Conservation (phyloP, 30 jellyfish, hydroid and myxozoan genomes). For the Pseudorhiza aurosa region DNA sequence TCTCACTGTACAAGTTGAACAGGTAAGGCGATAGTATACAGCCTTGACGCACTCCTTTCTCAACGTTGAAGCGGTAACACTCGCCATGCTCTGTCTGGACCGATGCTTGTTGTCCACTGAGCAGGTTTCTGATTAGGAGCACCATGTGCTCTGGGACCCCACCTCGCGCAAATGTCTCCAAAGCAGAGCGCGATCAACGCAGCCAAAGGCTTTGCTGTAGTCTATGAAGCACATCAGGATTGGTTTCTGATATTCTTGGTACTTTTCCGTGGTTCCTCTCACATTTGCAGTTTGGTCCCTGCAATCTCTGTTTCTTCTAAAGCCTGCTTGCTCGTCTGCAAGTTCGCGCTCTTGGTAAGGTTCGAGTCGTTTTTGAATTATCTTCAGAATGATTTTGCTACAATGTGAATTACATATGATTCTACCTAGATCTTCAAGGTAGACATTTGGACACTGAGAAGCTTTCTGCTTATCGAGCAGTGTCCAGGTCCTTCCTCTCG, state of each 20-base stretch:
- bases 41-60: slow-evolving; percentile 38
- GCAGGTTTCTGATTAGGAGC: slow-evolving; percentile 11
- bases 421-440: too few relatives aligned
- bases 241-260: not conserved
- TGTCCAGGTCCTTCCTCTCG: too few relatives aligned
- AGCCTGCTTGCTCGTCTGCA: slow-evolving; percentile 51
- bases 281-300: slow-evolving; percentile 30
- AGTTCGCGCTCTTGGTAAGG: slow-evolving; percentile 1
- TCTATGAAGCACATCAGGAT: slow-evolving; percentile 17
- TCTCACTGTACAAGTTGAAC: slow-evolving; percentile 26
- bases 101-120: slow-evolving; percentile 25
- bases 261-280: slow-evolving; percentile 22
- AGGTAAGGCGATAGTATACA: slow-evolving; percentile 21
- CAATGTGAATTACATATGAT: too few relatives aligned
- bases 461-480: too few relatives aligned
- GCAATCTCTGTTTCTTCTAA: slow-evolving; percentile 9
- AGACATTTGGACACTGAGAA: too few relatives aligned
- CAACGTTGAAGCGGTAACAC: not conserved
- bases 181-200: slow-evolving; percentile 9
- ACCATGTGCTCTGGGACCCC: slow-evolving; percentile 50
- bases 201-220: slow-evolving; percentile 44
- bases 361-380: slow-evolving; percentile 20
- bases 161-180: slow-evolving; percentile 8
- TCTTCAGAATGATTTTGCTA: slow-evolving; percentile 43
- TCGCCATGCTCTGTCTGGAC: slow-evolving; percentile 15